Evolutionary conservation across 2,888 invertebrate genomes (phyloP).

Genomic region (Drosophila borborema): DNA sequence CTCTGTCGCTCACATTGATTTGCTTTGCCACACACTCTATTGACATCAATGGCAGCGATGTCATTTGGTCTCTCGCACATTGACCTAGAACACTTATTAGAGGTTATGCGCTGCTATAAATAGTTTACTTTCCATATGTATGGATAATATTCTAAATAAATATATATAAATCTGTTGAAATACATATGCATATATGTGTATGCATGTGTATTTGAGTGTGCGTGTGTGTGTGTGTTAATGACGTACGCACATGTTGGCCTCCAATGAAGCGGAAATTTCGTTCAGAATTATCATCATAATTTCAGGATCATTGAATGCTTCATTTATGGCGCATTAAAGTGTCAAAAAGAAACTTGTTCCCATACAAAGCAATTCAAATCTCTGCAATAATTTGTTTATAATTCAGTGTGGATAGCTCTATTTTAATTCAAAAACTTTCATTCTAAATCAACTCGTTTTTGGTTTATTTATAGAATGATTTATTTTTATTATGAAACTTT

Average conservation of each 20-base stretch:
- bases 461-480: neutral
- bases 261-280: constrained; percentile 38
- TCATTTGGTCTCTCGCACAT: constrained; percentile 51
- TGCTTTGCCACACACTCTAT: constrained; percentile 30
- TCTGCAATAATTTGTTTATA: neutral
- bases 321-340: constrained; percentile 51
- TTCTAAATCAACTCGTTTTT: neutral
- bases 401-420: neutral
- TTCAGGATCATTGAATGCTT: constrained; percentile 20
- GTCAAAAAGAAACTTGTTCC: constrained; percentile 3
- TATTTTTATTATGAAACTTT: neutral
- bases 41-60: constrained; percentile 65
- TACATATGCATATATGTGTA: neutral
- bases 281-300: constrained; percentile 41
- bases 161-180: constrained; percentile 27
- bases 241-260: constrained; percentile 31
- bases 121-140: constrained; percentile 44
- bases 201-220: neutral
- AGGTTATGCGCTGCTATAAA: constrained; percentile 65
- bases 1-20: constrained; percentile 10
- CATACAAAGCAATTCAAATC: neutral
- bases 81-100: constrained; percentile 72
- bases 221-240: constrained; percentile 6
- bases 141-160: constrained; percentile 9
- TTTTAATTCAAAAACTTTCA: too few relatives aligned